A percentile compares a stretch with the other conserved stretches of the same genome.
phyloP scores from a whole-genome alignment of 2,113 vertebrate species.

The Perca fluviatilis region DNA sequence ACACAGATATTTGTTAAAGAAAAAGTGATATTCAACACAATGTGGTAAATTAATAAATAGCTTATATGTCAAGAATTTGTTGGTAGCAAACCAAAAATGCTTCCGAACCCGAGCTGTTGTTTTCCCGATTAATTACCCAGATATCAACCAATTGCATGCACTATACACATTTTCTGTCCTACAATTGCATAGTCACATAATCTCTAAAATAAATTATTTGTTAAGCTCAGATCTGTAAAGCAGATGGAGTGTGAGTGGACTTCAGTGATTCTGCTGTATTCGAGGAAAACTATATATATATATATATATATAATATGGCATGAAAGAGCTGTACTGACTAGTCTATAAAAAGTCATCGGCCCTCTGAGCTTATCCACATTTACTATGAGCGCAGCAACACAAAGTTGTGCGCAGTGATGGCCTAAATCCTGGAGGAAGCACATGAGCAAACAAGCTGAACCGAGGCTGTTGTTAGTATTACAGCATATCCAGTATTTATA shows the following conservation, averaged over 20 bases:
- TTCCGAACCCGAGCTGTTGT: not conserved
- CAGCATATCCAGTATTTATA: constrained; percentile 80
- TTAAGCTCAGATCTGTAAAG: constrained; percentile 28
- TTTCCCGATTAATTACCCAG: constrained; percentile 11
- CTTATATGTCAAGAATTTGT: not conserved
- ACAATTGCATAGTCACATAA: constrained; percentile 3
- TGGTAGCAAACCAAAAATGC: not conserved
- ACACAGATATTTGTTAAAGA: constrained; percentile 37
- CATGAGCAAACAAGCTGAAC: constrained; percentile 73
- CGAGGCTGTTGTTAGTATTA: constrained; percentile 65
- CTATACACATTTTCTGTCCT: not conserved
- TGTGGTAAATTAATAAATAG: not conserved
- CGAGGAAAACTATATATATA: not conserved
- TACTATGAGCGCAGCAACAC: constrained; percentile 58
- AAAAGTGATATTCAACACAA: constrained; percentile 27
- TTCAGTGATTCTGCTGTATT: constrained; percentile 29
- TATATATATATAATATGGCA: not conserved
- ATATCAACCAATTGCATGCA: not conserved
- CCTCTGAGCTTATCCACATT: constrained; percentile 73
- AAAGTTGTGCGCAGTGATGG: constrained; percentile 72
- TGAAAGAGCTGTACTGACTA: constrained; percentile 56
- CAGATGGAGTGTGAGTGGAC: constrained; percentile 30
- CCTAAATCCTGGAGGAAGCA: constrained; percentile 72
- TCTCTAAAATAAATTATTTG: constrained; percentile 26
- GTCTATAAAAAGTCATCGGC: constrained; percentile 64